Base-by-base conservation (phyloP, 2,888 invertebrate species). In the Tetropium fuscum region DNA sequence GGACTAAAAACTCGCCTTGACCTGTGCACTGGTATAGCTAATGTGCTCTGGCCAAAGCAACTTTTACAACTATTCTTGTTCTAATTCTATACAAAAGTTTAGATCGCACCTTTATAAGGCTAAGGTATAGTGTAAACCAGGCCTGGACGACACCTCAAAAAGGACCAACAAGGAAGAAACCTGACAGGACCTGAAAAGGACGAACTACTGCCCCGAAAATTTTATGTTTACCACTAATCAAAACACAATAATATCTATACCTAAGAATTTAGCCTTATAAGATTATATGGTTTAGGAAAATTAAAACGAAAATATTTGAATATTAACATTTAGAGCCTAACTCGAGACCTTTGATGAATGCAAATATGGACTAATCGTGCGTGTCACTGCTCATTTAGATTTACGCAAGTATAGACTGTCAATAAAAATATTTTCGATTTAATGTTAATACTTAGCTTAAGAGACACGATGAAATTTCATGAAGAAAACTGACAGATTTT, bases 381-480 rank as follows among this genome's bases (percentile, higher is more conserved):
- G n/a, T n/a, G n/a, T n/a, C n/a, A n/a, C n/a, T n/a, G n/a, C n/a
- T n/a, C n/a, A n/a, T n/a, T n/a, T n/a, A n/a, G n/a, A n/a, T n/a
- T n/a, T n/a, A n/a, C n/a, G n/a, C n/a, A n/a, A n/a, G n/a, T n/a
- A n/a, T n/a, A n/a, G n/a, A n/a, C n/a, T n/a, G n/a, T n/a, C n/a
- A n/a, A n/a, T n/a, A n/a, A n/a, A n/a, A 38, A 54, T 43, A 60
- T 56, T 61, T 57, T 57, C 54, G 51, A 36, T 49, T 43, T 40
- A 54, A 56, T 64, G 56, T 56, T 48, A 53, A 49, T 49, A 66
- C 60, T 69, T 65, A 72, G 69, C 70, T 72, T 72, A 40, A 34
- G 18, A 51, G 71, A 78, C 79, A 78, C 78, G 78, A 73, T 74
- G 80, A 81, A 81, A 81, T 81, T 81, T 81, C 81, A 81, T 81